Base-by-base conservation (phyloP, 2,888 invertebrate genomes). In the Carpatolechia fugitivella region DNA sequence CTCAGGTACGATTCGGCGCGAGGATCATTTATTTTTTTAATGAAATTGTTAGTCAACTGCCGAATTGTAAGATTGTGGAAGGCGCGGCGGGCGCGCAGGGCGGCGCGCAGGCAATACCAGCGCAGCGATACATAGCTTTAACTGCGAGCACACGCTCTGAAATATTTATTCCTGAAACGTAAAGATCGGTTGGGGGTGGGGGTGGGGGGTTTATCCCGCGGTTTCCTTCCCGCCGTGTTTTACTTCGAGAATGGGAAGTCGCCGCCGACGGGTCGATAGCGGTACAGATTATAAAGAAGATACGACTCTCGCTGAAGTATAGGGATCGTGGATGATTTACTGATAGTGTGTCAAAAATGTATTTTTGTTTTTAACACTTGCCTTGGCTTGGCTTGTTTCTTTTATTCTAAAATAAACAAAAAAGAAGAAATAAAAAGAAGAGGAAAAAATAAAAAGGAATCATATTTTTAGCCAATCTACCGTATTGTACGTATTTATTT, bases 151-250 rank as follows among this genome's bases (percentile, higher is more conserved):
- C 88, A 89, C 87, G 88, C 87, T 89, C 89, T 90, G 89, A 89
- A 90, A 89, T 90, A 90, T 90, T 89, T 89, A 90, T 90, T 89
- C 89, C 87, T 88, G 88, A 89, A 89, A 88, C 88, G 90, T 89
- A 89, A 89, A 89, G 89, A 89, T 87, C 86, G 86, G 85, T 83
- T 69, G 78, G 77, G 73, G 78, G 55, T 61, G 56, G 67, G 64
- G 60, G 72, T 65, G 77, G 81, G 79, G 61, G 85, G 88, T 85
- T 86, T 88, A 88, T 87, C 88, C 88, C 89, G 89, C 88, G 89
- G 89, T 90, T 90, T 88, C 88, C 88, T 87, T 84, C 85, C 89
- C 88, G 81, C 82, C 89, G 88, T 89, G 89, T 90, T 90, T 89
- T 88, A 89, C 89, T 90, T 87, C 83, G 88, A 90, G 89, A 86